Conservation (phyloP, 2,797 vertebrate species). For the Hephaestus fuliginosus region DNA sequence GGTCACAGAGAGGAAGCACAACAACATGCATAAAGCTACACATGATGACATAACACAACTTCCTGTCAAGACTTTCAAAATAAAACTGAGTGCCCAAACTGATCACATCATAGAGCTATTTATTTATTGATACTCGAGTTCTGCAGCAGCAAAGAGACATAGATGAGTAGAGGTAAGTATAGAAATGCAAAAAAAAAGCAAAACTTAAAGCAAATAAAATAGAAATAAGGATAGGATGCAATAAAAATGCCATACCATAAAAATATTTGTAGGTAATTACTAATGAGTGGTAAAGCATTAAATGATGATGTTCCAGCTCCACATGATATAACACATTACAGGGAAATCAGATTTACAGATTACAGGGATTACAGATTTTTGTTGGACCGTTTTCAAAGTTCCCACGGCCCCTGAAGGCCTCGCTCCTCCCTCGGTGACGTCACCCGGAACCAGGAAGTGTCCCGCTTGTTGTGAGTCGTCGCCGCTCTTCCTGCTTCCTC, state of each 20-base stretch:
- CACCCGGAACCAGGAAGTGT: constrained; percentile 60
- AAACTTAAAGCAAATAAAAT: no score
- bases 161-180: no score
- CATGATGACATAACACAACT: no score
- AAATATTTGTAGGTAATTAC: neutral
- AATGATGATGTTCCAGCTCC: fast-evolving
- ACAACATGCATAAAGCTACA: fast-evolving
- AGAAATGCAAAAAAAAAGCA: no score
- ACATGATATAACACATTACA: no score
- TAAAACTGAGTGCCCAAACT: neutral
- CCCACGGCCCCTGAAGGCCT: constrained; percentile 25
- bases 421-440: neutral
- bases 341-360: no score
- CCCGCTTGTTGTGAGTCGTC: constrained; percentile 38
- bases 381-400: neutral
- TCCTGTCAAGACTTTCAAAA: neutral
- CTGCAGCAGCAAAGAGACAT: no score
- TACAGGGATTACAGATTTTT: fast-evolving
- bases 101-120: no score
- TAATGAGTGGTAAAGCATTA: fast-evolving
- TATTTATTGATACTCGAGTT: no score
- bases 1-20: neutral
- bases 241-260: no score
- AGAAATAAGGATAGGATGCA: no score
- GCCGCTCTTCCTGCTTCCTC: neutral